phyloP scores from a whole-genome alignment of 1,140 invertebrate genomes.

The Cepaea nemoralis region DNA sequence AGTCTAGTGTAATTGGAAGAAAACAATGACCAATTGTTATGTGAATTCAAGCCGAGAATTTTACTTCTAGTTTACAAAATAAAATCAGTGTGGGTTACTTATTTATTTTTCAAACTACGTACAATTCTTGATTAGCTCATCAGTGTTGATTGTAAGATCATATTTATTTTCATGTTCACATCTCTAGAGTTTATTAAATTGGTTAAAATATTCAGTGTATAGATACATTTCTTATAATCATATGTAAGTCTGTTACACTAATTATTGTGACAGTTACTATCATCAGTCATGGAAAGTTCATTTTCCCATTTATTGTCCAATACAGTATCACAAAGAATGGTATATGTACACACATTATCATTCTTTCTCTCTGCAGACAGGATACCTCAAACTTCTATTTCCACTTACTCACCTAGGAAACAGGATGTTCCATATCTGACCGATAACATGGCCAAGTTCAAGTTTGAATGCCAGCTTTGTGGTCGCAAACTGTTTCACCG shows the following conservation, averaged over 20 bases:
- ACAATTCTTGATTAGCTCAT: too few species aligned
- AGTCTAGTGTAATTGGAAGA: too few species aligned
- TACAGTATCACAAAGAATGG: neutral
- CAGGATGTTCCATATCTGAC: slow-evolving; percentile 16
- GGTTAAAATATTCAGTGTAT: too few species aligned
- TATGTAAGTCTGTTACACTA: too few species aligned
- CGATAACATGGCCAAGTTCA: slow-evolving; percentile 36
- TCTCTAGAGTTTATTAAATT: too few species aligned
- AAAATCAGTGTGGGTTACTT: too few species aligned
- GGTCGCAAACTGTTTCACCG: slow-evolving; percentile 33
- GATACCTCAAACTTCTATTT: slow-evolving; percentile 6
- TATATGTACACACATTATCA: slow-evolving; percentile 10
- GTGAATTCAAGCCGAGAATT: too few species aligned
- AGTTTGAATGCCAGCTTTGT: slow-evolving; percentile 35
- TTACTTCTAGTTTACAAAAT: too few species aligned
- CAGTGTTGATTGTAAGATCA: too few species aligned
- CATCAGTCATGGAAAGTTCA: neutral
- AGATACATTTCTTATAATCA: neutral
- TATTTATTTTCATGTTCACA: too few species aligned
- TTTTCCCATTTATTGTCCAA: neutral
- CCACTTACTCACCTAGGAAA: slow-evolving; percentile 25
- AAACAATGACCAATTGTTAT: too few species aligned
- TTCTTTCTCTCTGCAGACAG: slow-evolving; percentile 34
- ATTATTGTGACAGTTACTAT: neutral
- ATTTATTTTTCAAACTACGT: too few species aligned